Evolutionary conservation across 2,888 invertebrate species (phyloP).

Genomic region (Rhyacophila evoluta): DNA sequence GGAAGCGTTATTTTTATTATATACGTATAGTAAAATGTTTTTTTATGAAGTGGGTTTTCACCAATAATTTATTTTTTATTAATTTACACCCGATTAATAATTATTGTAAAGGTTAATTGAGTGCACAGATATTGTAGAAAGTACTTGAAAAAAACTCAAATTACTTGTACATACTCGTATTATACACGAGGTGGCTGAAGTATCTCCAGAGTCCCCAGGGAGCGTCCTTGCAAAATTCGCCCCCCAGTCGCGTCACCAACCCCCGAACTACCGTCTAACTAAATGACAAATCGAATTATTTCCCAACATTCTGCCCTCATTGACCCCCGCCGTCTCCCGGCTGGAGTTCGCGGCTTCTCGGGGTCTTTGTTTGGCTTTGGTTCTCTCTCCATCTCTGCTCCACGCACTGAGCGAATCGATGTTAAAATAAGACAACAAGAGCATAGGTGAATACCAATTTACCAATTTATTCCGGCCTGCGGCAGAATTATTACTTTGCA

Average conservation of each 20-base stretch:
- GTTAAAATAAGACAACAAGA: constrained; percentile 19
- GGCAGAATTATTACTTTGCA: constrained; percentile 54
- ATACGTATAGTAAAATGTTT: too few species aligned
- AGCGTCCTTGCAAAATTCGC: constrained; percentile 27
- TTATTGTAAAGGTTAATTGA: too few species aligned
- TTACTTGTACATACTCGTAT: neutral
- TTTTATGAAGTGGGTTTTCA: too few species aligned
- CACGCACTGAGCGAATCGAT: neutral
- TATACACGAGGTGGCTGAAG: neutral
- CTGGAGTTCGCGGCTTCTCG: constrained; percentile 51
- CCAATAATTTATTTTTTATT: too few species aligned
- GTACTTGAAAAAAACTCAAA: constrained; percentile 5
- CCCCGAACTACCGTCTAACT: constrained; percentile 47
- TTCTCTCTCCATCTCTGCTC: constrained; percentile 10
- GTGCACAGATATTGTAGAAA: too few species aligned
- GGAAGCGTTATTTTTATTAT: too few species aligned
- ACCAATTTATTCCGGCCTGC: constrained; percentile 50
- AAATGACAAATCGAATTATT: constrained; percentile 56
- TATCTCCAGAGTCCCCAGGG: constrained; percentile 25
- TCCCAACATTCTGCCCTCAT: constrained; percentile 54
- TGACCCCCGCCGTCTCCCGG: constrained; percentile 54
- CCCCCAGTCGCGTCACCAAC: constrained; percentile 14
- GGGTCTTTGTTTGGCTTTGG: constrained; percentile 47
- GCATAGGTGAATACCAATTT: constrained; percentile 49
- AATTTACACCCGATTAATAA: too few species aligned